Evolutionary conservation across 2,797 vertebrate genomes (phyloP).

Genomic region (Fistularia commersonii): DNA sequence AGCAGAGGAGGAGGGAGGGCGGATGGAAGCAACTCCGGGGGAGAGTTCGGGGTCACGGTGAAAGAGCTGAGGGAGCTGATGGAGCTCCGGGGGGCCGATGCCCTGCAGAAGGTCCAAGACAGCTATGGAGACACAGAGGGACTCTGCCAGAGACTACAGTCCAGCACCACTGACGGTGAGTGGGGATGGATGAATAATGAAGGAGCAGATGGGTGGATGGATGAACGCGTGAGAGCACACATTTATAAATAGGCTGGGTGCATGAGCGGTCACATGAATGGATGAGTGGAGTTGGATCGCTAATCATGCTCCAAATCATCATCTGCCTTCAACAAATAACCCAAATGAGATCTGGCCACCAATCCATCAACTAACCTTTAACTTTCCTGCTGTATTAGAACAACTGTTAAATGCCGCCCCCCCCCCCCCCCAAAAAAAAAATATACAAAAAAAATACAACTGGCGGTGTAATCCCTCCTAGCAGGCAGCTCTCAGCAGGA

Average conservation of each 20-base stretch:
- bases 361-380: neutral
- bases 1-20: conserved; percentile 52
- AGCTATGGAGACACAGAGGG: conserved; percentile 80
- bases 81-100: conserved; percentile 86
- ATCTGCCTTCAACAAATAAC: conserved; percentile 5
- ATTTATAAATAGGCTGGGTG: conserved; percentile 8
- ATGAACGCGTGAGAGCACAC: conserved; percentile 8
- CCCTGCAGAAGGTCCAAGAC: conserved; percentile 86
- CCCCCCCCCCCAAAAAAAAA: neutral
- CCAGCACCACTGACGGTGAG: conserved; percentile 84
- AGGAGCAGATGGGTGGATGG: conserved; percentile 7
- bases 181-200: conserved; percentile 1
- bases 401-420: too few relatives aligned
- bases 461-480: conserved; percentile 13
- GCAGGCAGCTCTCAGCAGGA: conserved; percentile 4
- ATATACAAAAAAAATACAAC: conserved; percentile 1
- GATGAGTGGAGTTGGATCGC: neutral
- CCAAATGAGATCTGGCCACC: neutral
- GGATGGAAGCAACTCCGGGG: conserved; percentile 76
- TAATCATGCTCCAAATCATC: neutral
- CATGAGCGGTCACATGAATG: conserved; percentile 14
- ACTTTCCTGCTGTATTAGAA: too few relatives aligned
- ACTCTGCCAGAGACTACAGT: conserved; percentile 85
- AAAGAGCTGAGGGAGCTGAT: conserved; percentile 85
- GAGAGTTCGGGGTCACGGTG: conserved; percentile 82